Evolutionary conservation across 2,888 invertebrate species (phyloP).

Genomic region (Zeuzera pyrina): DNA sequence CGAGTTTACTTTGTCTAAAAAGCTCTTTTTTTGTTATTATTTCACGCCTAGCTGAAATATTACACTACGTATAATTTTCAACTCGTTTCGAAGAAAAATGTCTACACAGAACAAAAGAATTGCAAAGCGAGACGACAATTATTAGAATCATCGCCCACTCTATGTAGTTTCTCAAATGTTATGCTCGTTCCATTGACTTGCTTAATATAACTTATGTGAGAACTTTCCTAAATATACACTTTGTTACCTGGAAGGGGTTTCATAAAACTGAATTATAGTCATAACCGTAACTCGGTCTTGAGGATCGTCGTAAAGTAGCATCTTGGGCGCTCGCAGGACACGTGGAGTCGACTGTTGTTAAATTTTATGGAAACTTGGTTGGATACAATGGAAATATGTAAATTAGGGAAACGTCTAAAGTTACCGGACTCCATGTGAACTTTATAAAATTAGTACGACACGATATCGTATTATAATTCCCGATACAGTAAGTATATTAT

Average conservation of each 20-base stretch:
- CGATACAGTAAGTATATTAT: too few relatives aligned
- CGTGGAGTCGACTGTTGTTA: constrained; percentile 55
- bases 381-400: constrained; percentile 62
- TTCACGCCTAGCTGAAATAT: too few relatives aligned
- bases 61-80: too few relatives aligned
- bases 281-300: constrained; percentile 65
- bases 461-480: too few relatives aligned
- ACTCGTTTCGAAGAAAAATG: too few relatives aligned
- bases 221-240: constrained; percentile 58
- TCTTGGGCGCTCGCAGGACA: constrained; percentile 59
- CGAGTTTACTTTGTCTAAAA: too few relatives aligned
- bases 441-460: too few relatives aligned
- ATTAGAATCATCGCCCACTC: too few relatives aligned
- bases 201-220: constrained; percentile 45
- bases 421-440: constrained; percentile 25
- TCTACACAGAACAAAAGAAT: too few relatives aligned
- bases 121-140: too few relatives aligned
- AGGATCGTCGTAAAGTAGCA: constrained; percentile 64
- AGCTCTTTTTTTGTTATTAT: too few relatives aligned
- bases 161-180: too few relatives aligned
- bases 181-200: constrained; percentile 18
- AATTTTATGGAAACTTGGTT: constrained; percentile 61
- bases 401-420: constrained; percentile 41
- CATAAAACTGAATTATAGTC: constrained; percentile 69
- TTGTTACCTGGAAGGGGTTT: constrained; percentile 66